Evolutionary conservation across 2,888 invertebrate genomes (phyloP).

Genomic region (Congeria kusceri): DNA sequence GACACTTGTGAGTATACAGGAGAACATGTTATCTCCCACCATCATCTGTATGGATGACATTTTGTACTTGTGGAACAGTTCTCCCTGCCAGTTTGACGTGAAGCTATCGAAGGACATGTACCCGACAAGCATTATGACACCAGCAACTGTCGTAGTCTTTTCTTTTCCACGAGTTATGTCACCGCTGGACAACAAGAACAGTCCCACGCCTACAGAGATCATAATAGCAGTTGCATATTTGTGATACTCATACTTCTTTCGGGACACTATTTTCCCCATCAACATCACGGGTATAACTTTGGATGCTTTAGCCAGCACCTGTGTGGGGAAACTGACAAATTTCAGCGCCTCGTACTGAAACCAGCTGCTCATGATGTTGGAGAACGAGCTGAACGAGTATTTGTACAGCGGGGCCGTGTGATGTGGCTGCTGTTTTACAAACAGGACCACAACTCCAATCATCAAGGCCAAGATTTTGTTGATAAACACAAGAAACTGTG

Average conservation of each 20-base stretch:
- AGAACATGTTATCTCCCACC: slow-evolving; percentile 98
- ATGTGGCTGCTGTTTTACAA: slow-evolving; percentile 75
- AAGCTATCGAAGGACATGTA: slow-evolving; percentile 99
- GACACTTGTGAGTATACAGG: slow-evolving; percentile 94
- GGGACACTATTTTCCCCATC: slow-evolving; percentile 97
- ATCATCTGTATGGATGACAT: slow-evolving; percentile 96
- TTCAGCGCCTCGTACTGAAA: slow-evolving; percentile 99
- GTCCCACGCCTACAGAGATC: slow-evolving; percentile 96
- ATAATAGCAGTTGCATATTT: slow-evolving; percentile 96
- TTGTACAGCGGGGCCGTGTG: slow-evolving; percentile 96
- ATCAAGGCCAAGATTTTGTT: slow-evolving; percentile 93
- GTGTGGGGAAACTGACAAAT: slow-evolving; percentile 98
- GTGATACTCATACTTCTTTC: slow-evolving; percentile 93
- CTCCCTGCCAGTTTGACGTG: slow-evolving; percentile 99
- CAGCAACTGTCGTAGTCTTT: slow-evolving; percentile 92
- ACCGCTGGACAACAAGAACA: slow-evolving; percentile 91
- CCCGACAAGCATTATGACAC: slow-evolving; percentile 93
- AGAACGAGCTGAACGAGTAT: slow-evolving; percentile 97
- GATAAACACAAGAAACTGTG: slow-evolving; percentile 98
- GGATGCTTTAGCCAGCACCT: slow-evolving; percentile 96
- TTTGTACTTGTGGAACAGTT: slow-evolving; percentile 92
- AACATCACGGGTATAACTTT: slow-evolving; percentile 95
- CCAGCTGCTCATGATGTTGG: slow-evolving; percentile 99
- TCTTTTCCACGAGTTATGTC: slow-evolving; percentile 87
- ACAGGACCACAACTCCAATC: slow-evolving; percentile 76